A percentile compares a stretch with the other conserved stretches of the same genome.
phyloP scores from a whole-genome alignment of 2,888 invertebrate species.

The Cryptocheilus praepositus region DNA sequence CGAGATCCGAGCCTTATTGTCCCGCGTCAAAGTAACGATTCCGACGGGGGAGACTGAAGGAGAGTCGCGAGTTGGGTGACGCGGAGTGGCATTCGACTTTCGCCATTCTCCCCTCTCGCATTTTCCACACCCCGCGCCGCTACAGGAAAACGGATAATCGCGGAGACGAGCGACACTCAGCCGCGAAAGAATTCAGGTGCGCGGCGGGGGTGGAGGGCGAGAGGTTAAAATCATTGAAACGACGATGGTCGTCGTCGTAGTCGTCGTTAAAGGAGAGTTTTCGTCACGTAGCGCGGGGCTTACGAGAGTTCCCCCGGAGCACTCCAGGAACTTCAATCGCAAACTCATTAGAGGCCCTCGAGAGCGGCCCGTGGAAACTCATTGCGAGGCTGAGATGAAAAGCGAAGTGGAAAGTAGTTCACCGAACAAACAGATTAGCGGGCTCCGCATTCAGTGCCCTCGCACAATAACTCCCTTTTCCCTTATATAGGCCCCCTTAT shows the following conservation, averaged over 20 bases:
- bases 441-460: constrained; percentile 18
- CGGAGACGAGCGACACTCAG: too few species aligned
- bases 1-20: too few species aligned
- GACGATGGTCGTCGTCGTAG: constrained; percentile 4
- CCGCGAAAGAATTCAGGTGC: not conserved
- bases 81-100: too few species aligned
- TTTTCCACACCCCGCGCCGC: too few species aligned
- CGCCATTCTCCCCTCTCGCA: too few species aligned
- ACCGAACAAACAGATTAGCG: constrained; percentile 41
- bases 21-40: too few species aligned
- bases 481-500: too few species aligned
- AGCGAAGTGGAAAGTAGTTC: constrained; percentile 38
- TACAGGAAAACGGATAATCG: too few species aligned
- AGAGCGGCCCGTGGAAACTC: constrained; percentile 35
- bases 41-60: too few species aligned
- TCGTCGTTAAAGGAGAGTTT: not conserved
- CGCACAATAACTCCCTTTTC: constrained; percentile 2
- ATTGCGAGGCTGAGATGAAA: constrained; percentile 40
- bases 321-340: constrained; percentile 39
- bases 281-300: constrained; percentile 5
- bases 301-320: constrained; percentile 1
- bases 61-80: too few species aligned
- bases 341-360: constrained; percentile 41
- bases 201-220: too few species aligned
- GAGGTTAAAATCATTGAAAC: constrained; percentile 8